A percentile compares a stretch with the other conserved stretches of the same genome.
Evolutionary conservation across 2,888 invertebrate genomes (phyloP).

Genomic region (Petrolisthes manimaculis): DNA sequence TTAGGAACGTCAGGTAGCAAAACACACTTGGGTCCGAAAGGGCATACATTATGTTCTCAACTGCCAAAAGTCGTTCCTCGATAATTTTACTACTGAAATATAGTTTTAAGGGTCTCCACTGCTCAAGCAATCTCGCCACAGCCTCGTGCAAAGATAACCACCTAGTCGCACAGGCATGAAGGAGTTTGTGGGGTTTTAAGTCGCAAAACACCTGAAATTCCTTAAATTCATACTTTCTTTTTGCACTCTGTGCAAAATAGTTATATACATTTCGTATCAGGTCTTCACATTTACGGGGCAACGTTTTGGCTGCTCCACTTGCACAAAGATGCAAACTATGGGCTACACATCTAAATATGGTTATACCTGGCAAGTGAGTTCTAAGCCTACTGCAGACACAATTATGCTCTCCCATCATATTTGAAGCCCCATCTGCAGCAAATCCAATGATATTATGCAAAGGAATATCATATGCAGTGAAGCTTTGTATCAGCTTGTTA

Average conservation of each 20-base stretch:
- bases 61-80: background rate
- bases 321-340: background rate
- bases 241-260: too few species aligned
- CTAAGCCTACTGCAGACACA: background rate
- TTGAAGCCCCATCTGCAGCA: background rate
- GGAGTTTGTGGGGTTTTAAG: background rate
- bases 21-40: background rate
- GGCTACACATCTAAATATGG: background rate
- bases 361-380: background rate
- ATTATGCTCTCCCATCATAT: background rate
- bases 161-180: background rate
- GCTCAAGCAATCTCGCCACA: background rate
- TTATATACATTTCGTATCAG: background rate
- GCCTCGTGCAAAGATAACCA: background rate
- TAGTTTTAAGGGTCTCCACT: background rate
- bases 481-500: background rate
- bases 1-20: background rate
- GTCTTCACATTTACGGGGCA: background rate
- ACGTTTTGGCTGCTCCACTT: constrained; percentile 10
- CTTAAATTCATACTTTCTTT: background rate
- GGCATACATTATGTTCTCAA: background rate
- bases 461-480: background rate
- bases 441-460: background rate
- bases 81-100: background rate
- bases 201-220: background rate